These are phyloP conservation scores for Sminthurinus aureus DNA, from an alignment of 2,888 invertebrate species.

Conservation along the genomic window DNA sequence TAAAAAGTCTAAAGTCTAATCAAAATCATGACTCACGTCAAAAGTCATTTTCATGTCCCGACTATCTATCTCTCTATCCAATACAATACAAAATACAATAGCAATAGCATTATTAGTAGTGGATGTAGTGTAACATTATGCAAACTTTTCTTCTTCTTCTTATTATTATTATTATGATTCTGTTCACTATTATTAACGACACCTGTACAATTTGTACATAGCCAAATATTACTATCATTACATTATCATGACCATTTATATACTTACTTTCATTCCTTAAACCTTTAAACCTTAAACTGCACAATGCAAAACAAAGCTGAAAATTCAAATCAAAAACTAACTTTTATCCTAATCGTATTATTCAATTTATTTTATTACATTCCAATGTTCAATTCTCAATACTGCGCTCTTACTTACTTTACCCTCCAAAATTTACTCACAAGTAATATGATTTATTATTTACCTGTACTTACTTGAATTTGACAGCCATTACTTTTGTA, in stretches of 20 bases:
- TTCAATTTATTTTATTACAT: neutral
- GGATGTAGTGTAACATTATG: neutral
- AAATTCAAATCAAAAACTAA: neutral
- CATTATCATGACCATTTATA: neutral
- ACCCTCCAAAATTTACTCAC: too few species aligned
- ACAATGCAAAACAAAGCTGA: neutral
- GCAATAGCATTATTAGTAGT: too few species aligned
- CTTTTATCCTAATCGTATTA: conserved; percentile 11
- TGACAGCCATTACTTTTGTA: neutral
- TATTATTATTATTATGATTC: conserved; percentile 6
- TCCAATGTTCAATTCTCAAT: neutral
- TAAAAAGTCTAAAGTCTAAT: too few species aligned
- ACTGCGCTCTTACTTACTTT: neutral
- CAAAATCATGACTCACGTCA: conserved; percentile 45
- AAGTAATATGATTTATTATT: neutral
- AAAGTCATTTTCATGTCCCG: conserved; percentile 43
- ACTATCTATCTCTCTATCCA: neutral
- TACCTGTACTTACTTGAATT: neutral
- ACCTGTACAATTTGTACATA: neutral
- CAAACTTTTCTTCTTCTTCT: conserved; percentile 1
- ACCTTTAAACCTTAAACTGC: conserved; percentile 14
- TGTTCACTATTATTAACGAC: conserved; percentile 16
- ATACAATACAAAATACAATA: too few species aligned
- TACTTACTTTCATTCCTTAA: neutral
- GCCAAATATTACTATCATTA: neutral